Evolutionary conservation across 2,113 vertebrate genomes (phyloP).

Genomic region (Bubalus kerabau): DNA sequence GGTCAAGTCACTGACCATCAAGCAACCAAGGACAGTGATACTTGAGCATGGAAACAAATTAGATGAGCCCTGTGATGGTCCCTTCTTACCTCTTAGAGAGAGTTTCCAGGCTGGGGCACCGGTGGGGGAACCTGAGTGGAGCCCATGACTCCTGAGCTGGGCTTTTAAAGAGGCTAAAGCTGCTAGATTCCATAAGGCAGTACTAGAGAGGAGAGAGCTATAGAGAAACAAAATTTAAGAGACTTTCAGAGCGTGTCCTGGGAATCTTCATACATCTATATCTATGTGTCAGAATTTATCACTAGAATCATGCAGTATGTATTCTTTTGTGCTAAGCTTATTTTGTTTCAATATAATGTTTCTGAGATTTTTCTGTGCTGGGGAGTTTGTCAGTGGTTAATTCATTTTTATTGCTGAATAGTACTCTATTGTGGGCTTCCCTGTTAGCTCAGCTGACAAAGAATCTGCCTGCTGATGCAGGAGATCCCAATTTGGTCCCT

Average conservation of each 20-base stretch:
- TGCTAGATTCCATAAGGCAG: not conserved
- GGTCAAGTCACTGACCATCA: not conserved
- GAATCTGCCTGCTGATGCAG: not conserved
- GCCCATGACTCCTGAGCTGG: not conserved
- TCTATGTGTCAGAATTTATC: not conserved
- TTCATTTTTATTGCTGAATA: not conserved
- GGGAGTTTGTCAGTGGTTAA: not conserved
- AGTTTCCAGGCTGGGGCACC: not conserved
- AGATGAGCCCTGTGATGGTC: not conserved
- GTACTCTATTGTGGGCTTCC: not conserved
- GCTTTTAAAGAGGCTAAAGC: not conserved
- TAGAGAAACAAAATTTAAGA: not conserved
- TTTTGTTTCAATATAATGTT: not conserved
- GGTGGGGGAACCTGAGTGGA: accelerated
- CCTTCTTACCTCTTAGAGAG: not conserved
- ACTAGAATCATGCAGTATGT: not conserved
- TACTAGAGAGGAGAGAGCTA: not conserved
- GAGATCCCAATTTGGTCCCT: not conserved
- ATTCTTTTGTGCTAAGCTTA: not conserved
- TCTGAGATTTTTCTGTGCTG: not conserved
- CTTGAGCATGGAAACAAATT: not conserved
- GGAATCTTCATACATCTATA: not conserved
- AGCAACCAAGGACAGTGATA: not conserved
- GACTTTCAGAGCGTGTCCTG: not conserved
- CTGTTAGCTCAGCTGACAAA: not conserved